phyloP scores from a whole-genome alignment of 2,113 vertebrate species.

The Entosphenus tridentatus region DNA sequence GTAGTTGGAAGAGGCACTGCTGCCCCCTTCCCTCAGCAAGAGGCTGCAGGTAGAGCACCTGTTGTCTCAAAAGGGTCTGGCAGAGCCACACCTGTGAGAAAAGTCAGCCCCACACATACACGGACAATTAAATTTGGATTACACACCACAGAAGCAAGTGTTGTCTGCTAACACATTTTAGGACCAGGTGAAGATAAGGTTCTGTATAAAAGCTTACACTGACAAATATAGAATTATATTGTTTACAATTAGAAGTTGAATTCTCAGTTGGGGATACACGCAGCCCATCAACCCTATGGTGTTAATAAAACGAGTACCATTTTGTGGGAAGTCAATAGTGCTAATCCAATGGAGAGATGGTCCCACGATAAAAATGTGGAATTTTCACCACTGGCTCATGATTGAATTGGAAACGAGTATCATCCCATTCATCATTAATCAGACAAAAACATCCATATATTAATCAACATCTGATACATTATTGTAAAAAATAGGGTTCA shows the following conservation, averaged over 20 bases:
- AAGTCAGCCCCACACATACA: not conserved
- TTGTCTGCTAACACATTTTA: no score
- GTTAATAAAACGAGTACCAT: no score
- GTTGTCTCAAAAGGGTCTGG: conserved; percentile 75
- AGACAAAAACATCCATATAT: fast-evolving
- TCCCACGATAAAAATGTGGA: no score
- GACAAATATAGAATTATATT: not conserved
- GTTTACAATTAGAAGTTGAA: not conserved
- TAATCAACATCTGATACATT: not conserved
- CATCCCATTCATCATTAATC: not conserved
- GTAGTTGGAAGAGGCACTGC: conserved; percentile 81
- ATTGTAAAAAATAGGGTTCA: conserved; percentile 7
- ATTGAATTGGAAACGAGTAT: not conserved
- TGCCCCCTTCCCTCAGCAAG: conserved; percentile 49
- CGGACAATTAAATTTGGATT: no score
- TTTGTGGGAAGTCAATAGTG: no score
- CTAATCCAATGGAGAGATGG: no score
- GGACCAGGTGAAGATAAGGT: conserved; percentile 4
- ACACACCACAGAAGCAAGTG: no score
- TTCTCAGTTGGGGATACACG: no score
- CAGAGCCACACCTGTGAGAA: conserved; percentile 61
- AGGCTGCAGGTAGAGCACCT: conserved; percentile 53
- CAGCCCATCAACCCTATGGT: no score
- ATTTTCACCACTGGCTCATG: not conserved
- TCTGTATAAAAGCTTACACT: not conserved